phyloP scores from a whole-genome alignment of 2,113 vertebrate genomes.

The Plectropomus leopardus region DNA sequence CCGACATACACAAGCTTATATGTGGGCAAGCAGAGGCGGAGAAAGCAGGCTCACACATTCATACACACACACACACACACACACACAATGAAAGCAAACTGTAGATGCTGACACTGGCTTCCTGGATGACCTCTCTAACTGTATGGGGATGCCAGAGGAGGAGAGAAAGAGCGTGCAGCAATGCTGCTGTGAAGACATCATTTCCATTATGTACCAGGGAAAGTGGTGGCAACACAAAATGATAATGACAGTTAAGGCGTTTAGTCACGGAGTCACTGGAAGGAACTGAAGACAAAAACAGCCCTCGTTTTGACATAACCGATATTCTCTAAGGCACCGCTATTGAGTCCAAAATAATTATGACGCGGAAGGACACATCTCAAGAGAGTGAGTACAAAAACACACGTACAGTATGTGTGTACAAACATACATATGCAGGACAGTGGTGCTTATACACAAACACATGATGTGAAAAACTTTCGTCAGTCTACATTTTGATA shows the following conservation, averaged over 20 bases:
- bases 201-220: constrained; percentile 65
- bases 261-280: constrained; percentile 71
- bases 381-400: constrained; percentile 8
- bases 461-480: background rate
- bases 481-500: too few relatives aligned
- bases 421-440: background rate
- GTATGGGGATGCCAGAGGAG: constrained; percentile 59
- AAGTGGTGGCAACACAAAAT: constrained; percentile 74
- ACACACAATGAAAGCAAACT: constrained; percentile 9
- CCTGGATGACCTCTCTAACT: constrained; percentile 58
- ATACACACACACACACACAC: constrained; percentile 9
- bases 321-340: constrained; percentile 33
- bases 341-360: constrained; percentile 36
- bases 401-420: too few relatives aligned
- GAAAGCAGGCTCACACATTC: background rate
- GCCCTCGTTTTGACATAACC: constrained; percentile 51
- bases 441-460: background rate
- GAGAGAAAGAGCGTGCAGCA: constrained; percentile 40
- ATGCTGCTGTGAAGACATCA: constrained; percentile 65
- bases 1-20: background rate
- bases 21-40: background rate
- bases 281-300: constrained; percentile 41
- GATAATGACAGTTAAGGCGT: constrained; percentile 78
- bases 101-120: constrained; percentile 59
- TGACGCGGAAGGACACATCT: constrained; percentile 8